Conservation (phyloP, 2,113 vertebrate species). For the Xerus inauris region DNA sequence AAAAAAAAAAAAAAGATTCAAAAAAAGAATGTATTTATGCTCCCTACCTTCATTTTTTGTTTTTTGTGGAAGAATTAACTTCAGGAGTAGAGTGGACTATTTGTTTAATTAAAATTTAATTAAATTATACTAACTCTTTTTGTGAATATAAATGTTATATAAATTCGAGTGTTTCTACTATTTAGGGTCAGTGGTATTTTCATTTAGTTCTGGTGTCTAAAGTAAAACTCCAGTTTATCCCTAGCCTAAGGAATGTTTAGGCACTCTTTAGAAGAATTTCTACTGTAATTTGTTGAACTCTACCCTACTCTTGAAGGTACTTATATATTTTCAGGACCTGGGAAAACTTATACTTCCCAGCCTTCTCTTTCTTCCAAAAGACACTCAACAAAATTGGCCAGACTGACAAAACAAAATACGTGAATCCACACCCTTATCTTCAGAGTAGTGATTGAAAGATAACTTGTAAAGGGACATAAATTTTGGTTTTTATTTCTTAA, state of each 20-base stretch:
- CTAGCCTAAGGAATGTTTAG: neutral
- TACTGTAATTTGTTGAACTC: neutral
- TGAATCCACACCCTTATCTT: neutral
- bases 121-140: slow-evolving; percentile 1
- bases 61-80: neutral
- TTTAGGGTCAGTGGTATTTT: neutral
- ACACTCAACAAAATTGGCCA: neutral
- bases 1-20: too few species aligned
- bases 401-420: neutral
- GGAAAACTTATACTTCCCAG: neutral
- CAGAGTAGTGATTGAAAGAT: neutral
- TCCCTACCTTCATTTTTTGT: neutral
- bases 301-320: neutral
- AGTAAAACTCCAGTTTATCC: neutral
- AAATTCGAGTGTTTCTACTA: slow-evolving; percentile 17
- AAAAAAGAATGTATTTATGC: neutral
- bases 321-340: neutral
- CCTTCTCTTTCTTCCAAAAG: neutral
- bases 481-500: slow-evolving; percentile 38
- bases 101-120: slow-evolving; percentile 29
- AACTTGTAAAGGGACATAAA: neutral
- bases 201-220: neutral
- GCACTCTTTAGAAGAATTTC: neutral
- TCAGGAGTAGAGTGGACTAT: neutral
- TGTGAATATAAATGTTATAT: neutral